Evolutionary conservation across 1,140 invertebrate species (phyloP).

Genomic region (Trichonephila inaurata): DNA sequence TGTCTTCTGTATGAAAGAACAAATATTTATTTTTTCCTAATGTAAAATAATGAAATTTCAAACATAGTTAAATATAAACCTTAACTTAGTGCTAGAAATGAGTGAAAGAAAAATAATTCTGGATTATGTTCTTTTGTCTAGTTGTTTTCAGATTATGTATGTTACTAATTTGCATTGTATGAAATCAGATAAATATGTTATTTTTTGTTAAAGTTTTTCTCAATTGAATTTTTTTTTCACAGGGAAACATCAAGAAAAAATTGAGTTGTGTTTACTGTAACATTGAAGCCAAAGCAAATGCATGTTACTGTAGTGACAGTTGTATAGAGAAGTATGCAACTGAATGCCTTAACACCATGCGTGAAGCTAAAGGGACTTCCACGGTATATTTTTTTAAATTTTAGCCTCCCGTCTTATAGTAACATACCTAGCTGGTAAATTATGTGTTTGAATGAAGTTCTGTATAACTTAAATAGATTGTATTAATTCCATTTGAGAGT

Average conservation of each 20-base stretch:
- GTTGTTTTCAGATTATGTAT: neutral
- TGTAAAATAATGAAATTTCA: too few relatives aligned
- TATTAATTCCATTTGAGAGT: too few relatives aligned
- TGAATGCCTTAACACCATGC: slow-evolving; percentile 83
- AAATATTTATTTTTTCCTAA: too few relatives aligned
- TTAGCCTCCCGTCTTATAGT: too few relatives aligned
- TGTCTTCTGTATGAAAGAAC: too few relatives aligned
- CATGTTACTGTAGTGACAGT: slow-evolving; percentile 90
- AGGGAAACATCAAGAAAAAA: neutral
- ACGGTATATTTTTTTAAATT: slow-evolving; percentile 46
- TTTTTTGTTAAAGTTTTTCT: neutral
- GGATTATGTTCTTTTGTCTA: neutral
- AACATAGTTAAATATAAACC: too few relatives aligned
- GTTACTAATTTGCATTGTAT: neutral
- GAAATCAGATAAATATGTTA: neutral
- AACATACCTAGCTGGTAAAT: too few relatives aligned
- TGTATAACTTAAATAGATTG: too few relatives aligned
- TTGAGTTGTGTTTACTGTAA: slow-evolving; percentile 78
- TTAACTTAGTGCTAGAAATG: too few relatives aligned
- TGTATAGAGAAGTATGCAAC: slow-evolving; percentile 93
- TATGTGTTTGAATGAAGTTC: too few relatives aligned
- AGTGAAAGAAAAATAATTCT: neutral
- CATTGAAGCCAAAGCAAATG: slow-evolving; percentile 86
- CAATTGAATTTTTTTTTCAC: slow-evolving; percentile 35
- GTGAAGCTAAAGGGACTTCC: slow-evolving; percentile 19